Evolutionary conservation across 2,797 vertebrate species (phyloP).

Genomic region (Pseudocheirus occidentalis): DNA sequence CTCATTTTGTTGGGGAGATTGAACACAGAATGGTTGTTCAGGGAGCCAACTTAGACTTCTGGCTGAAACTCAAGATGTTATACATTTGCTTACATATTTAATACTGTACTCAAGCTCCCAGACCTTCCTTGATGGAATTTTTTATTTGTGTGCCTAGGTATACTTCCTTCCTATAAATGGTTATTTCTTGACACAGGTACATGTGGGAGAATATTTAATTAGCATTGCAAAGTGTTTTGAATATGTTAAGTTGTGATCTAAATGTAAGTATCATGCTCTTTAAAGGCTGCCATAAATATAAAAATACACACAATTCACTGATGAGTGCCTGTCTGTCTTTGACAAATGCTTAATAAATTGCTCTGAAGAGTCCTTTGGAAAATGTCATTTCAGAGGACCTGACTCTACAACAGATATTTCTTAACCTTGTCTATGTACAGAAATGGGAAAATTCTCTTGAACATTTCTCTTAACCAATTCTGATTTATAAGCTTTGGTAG

Average conservation of each 20-base stretch:
- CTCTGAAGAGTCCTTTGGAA: constrained; percentile 77
- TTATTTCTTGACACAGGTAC: constrained; percentile 73
- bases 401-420: constrained; percentile 78
- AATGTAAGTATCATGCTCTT: constrained; percentile 75
- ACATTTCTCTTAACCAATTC: constrained; percentile 82
- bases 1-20: constrained; percentile 69
- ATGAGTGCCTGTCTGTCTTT: constrained; percentile 71
- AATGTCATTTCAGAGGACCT: constrained; percentile 77
- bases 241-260: constrained; percentile 72
- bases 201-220: constrained; percentile 77
- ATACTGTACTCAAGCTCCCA: constrained; percentile 67
- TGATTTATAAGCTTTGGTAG: constrained; percentile 75
- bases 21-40: constrained; percentile 72
- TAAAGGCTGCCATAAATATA: constrained; percentile 77
- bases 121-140: constrained; percentile 67
- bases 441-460: constrained; percentile 78
- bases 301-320: constrained; percentile 73
- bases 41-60: constrained; percentile 65
- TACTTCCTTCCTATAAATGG: constrained; percentile 68
- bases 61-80: constrained; percentile 70
- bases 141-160: constrained; percentile 71
- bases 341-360: constrained; percentile 79
- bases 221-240: constrained; percentile 78
- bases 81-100: constrained; percentile 72
- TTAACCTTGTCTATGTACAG: constrained; percentile 77